phyloP scores from a whole-genome alignment of 2,888 invertebrate genomes.

The Linhomoeus sp. region DNA sequence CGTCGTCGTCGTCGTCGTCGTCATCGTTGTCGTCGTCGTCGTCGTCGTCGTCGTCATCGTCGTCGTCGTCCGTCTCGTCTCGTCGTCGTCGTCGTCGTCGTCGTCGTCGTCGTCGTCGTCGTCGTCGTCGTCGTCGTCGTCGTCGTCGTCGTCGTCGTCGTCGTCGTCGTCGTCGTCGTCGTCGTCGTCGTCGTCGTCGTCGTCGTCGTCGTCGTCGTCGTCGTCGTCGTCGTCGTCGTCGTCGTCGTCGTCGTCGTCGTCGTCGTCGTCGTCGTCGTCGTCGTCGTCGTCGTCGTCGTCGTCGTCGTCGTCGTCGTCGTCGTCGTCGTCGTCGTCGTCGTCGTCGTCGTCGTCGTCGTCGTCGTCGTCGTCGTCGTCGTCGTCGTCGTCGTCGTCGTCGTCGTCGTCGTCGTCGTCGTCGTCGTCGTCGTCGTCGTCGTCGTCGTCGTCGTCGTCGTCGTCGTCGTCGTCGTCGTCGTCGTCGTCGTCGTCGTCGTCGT shows the following conservation, averaged over 20 bases:
- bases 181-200: background rate
- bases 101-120: conserved; percentile 76
- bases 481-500: background rate
- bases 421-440: background rate
- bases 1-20: background rate
- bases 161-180: background rate
- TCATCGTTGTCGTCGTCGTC: background rate
- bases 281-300: conserved; percentile 80
- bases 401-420: background rate
- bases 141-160: conserved; percentile 54
- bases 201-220: background rate
- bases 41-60: background rate
- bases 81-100: conserved; percentile 76
- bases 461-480: conserved; percentile 1
- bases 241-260: background rate
- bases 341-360: conserved; percentile 64
- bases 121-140: conserved; percentile 70
- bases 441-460: background rate
- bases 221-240: background rate
- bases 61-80: conserved; percentile 53
- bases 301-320: conserved; percentile 87
- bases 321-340: conserved; percentile 60
- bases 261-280: conserved; percentile 71
- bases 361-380: conserved; percentile 33
- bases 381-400: background rate